A percentile compares a stretch with the other conserved stretches of the same genome.
phyloP scores from a whole-genome alignment of 2,113 vertebrate genomes.

The Crotalus horridus region DNA sequence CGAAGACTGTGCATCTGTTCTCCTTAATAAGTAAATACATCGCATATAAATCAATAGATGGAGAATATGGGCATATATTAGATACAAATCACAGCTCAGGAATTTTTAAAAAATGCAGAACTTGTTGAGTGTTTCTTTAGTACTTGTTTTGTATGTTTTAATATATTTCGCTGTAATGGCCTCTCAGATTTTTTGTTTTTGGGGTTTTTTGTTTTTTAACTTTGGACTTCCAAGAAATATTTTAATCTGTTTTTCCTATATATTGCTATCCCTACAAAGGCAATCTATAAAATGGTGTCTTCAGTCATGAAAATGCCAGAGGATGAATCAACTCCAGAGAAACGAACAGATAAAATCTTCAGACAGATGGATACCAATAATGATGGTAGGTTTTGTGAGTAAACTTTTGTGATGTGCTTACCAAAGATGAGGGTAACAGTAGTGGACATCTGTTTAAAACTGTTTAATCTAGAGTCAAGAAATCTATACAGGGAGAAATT shows the following conservation, averaged over 20 bases:
- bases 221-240: not conserved
- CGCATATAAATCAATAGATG: not conserved
- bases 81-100: not conserved
- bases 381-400: conserved; percentile 68
- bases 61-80: not conserved
- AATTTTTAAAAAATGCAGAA: no score
- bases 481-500: not conserved
- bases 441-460: not conserved
- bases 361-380: conserved; percentile 88
- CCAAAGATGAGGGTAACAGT: not conserved
- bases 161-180: not conserved
- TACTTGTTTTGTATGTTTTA: not conserved
- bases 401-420: not conserved
- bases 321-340: conserved; percentile 83
- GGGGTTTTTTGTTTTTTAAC: not conserved
- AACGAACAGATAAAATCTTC: conserved; percentile 87
- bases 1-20: not conserved
- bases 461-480: not conserved
- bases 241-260: not conserved
- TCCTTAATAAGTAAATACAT: not conserved
- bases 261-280: conserved; percentile 53
- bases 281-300: conserved; percentile 84
- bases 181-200: not conserved
- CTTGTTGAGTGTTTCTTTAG: not conserved
- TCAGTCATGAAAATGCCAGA: conserved; percentile 85